Base-by-base conservation (phyloP, 1,140 invertebrate species). In the Drosophila sulfurigaster region DNA sequence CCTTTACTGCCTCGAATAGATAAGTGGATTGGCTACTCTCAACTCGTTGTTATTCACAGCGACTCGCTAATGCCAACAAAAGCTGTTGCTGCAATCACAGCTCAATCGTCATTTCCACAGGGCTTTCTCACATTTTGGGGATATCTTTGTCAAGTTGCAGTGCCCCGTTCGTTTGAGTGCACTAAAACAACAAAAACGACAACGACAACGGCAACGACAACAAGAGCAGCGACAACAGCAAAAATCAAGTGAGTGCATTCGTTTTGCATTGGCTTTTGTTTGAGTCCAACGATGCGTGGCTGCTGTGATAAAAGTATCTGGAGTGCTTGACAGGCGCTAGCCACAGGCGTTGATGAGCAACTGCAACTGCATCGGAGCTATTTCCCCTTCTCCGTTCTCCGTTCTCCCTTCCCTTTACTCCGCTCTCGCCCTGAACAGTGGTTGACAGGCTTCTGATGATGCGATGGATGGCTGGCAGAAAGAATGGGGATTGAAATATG, bases 241-340 rank as follows among this genome's bases (percentile, higher is more conserved):
- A 58, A 30, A 35, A 46, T 60, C 32, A 69, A 62, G 59, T 73
- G 75, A 67, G 67, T 72, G 67, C 78, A 68, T 46, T 57, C 52
- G 46, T 25, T 73, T 77, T 83, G 81, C 82, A 79, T 73, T 82
- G 78, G 68, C 83, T 88, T 86, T 87, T 87, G 83, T 87, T 88
- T 76, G 79, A 80, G 77, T 66, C 63, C 83, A 88, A 72, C 83
- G 83, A 87, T 83, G 83, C 83, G 83, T 87, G 83, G 77, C 74
- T 78, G 69, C 67, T 72, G 77, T 83, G 83, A 87, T 87, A 87
- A 87, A 87, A 88, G 86, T 82, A 78, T 66, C 77, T 78, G 43
- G 79, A 88, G 76, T 88, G 73, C 63, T 75, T 65, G 63, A 52
- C 60, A 63, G 68, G 56, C 54, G 41, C 41, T 56, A 51, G 38